Conservation (phyloP, 2,113 vertebrate genomes). For the Puntigrus tetrazona region DNA sequence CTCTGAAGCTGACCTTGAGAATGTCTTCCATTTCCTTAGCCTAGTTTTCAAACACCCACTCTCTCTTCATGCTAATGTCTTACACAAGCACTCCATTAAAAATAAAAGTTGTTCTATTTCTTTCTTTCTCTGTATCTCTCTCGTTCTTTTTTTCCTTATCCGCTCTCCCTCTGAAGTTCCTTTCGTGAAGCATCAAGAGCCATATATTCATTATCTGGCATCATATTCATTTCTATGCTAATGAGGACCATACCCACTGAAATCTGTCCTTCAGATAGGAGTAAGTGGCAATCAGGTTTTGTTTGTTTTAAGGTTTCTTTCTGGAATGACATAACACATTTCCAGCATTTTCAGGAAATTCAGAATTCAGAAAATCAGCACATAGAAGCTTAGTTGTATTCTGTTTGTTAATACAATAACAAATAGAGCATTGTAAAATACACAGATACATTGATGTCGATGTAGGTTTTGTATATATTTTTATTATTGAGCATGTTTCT, state of each 20-base stretch:
- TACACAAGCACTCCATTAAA: constrained; percentile 51
- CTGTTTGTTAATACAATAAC: background rate
- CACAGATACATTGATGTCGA: background rate
- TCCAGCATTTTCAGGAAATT: constrained; percentile 57
- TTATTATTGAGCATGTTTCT: background rate
- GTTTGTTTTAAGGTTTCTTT: constrained; percentile 57
- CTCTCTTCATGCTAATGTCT: constrained; percentile 67
- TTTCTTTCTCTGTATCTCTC: constrained; percentile 23
- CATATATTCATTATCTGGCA: constrained; percentile 81
- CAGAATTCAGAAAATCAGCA: constrained; percentile 66
- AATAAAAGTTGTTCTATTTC: constrained; percentile 51
- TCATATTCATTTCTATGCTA: constrained; percentile 84
- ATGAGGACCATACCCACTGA: constrained; percentile 72
- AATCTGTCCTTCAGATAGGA: constrained; percentile 72
- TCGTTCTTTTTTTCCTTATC: background rate
- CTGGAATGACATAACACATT: constrained; percentile 70
- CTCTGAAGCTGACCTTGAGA: constrained; percentile 71
- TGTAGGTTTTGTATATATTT: background rate
- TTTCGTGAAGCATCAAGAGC: constrained; percentile 71
- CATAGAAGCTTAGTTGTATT: background rate
- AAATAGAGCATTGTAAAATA: background rate
- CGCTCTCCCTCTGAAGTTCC: constrained; percentile 57
- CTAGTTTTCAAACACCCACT: constrained; percentile 49
- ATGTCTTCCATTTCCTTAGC: constrained; percentile 60
- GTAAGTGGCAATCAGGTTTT: constrained; percentile 74